Evolutionary conservation across 1,140 invertebrate genomes (phyloP), one percentile per base, ranked within the genome.

Genomic region (Mizuhopecten yessoensis): DNA sequence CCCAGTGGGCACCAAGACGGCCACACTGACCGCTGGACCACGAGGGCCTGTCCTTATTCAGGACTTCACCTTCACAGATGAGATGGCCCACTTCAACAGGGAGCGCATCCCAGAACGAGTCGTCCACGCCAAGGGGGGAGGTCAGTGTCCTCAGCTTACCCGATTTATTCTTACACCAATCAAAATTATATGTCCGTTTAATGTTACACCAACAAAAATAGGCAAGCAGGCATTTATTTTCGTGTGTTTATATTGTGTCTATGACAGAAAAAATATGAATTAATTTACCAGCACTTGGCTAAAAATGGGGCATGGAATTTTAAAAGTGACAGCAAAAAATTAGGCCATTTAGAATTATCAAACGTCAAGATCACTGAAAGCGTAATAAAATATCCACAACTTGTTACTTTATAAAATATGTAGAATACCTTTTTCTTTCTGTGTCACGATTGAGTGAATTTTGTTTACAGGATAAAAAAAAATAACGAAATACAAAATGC

Each of bases 91-190:
- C 96, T 99, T 99, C 94, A 97, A 98, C 93, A 96, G 98, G 29
- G 99, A 99, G 96, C 97, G 99, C 89, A 99, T 99, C 94, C 99
- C 99, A 0, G 99, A 99, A 96, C 97, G 99, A 95, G 99, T 99
- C 0, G 99, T 99, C 0, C 99, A 99, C 97, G 99, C 99, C 0
- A 99, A 99, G 97, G 99, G 99, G 94, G 98, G 98, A 89, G 99
- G 98, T 98, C 95, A 88, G 88, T 92, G 33, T 5, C 23, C 36
- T 57, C 9, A 34, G n/a, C 57, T 29, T n/a, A n/a, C 57, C 15
- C 29, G n/a, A 1, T n/a, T 75, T 13, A n/a, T n/a, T 49, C 20
- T 49, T 2, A 23, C 2, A 15, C 45, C 45, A 49, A 15, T 49
- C 20, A 20, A 20, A 49, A 49, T 2, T 49, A 49, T 49, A 5